phyloP scores from a whole-genome alignment of 92 coral and sea anemone species.

The Ricordea florida region DNA sequence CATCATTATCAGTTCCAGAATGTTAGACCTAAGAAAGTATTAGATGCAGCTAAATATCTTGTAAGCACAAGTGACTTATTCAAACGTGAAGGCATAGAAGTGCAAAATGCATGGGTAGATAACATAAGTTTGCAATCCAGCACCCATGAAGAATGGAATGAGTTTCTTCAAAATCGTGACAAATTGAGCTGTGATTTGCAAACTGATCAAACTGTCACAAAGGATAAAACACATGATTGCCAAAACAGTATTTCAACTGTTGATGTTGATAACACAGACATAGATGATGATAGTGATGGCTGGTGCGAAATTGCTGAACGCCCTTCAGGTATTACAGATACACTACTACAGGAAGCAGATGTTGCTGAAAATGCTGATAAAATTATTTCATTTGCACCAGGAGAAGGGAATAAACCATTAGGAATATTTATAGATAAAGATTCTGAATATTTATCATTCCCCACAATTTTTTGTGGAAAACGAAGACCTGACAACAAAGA shows the following conservation, averaged over 20 bases:
- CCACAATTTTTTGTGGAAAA: no score
- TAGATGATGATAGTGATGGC: background rate
- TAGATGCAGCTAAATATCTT: slow-evolving; percentile 67
- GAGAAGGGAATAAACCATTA: no score
- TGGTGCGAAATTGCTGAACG: no score
- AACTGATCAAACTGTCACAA: background rate
- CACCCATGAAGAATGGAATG: slow-evolving; percentile 26
- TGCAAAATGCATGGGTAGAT: slow-evolving; percentile 10
- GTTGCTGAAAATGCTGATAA: no score
- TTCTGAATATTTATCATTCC: no score
- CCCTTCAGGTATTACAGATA: no score
- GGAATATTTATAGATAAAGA: no score
- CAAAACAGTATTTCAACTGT: background rate
- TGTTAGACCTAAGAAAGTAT: slow-evolving; percentile 60
- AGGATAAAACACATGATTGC: background rate
- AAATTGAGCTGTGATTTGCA: background rate
- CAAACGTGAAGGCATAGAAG: slow-evolving; percentile 53
- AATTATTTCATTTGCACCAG: no score
- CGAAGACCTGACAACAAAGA: no score
- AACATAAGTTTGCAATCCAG: background rate
- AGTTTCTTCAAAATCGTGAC: background rate
- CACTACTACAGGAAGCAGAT: no score
- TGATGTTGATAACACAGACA: background rate
- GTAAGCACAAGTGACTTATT: slow-evolving; percentile 52
- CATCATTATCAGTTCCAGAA: slow-evolving; percentile 66